phyloP scores from a whole-genome alignment of 2,113 vertebrate species.

The Hippocampus zosterae region DNA sequence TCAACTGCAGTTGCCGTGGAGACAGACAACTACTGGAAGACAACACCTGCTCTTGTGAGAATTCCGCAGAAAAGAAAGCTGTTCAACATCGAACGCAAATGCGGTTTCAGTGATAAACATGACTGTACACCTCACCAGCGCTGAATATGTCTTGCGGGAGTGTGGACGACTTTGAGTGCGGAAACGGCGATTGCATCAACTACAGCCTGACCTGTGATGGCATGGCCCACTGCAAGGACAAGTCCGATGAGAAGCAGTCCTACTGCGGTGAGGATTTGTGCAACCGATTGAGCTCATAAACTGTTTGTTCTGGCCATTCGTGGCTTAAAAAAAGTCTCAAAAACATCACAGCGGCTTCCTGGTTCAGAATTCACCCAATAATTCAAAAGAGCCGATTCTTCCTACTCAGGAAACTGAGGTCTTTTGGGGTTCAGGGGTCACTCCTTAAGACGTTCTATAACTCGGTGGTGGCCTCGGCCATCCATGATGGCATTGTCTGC shows the following conservation, averaged over 20 bases:
- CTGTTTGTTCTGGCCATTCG: background rate
- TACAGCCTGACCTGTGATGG: conserved; percentile 90
- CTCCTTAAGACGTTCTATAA: too few relatives aligned
- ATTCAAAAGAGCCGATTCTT: too few relatives aligned
- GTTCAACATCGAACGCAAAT: background rate
- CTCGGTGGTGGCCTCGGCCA: too few relatives aligned
- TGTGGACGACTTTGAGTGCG: conserved; percentile 90
- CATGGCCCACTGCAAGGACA: conserved; percentile 92
- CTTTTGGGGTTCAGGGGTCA: too few relatives aligned
- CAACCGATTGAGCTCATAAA: background rate
- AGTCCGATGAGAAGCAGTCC: conserved; percentile 94
- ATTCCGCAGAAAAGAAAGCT: background rate
- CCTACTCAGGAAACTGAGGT: too few relatives aligned
- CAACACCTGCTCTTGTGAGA: conserved; percentile 73
- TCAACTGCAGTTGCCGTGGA: conserved; percentile 92
- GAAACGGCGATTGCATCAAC: conserved; percentile 90
- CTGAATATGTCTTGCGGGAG: conserved; percentile 84
- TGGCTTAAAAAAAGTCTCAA: too few relatives aligned
- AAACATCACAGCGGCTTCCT: too few relatives aligned
- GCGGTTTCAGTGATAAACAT: background rate
- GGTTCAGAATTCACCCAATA: too few relatives aligned
- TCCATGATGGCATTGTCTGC: too few relatives aligned
- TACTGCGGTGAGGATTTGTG: conserved; percentile 83
- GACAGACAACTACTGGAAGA: conserved; percentile 88
- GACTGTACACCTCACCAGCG: conserved; percentile 60